Base-by-base conservation (phyloP, 2,113 vertebrate species). In the Rhea americana region DNA sequence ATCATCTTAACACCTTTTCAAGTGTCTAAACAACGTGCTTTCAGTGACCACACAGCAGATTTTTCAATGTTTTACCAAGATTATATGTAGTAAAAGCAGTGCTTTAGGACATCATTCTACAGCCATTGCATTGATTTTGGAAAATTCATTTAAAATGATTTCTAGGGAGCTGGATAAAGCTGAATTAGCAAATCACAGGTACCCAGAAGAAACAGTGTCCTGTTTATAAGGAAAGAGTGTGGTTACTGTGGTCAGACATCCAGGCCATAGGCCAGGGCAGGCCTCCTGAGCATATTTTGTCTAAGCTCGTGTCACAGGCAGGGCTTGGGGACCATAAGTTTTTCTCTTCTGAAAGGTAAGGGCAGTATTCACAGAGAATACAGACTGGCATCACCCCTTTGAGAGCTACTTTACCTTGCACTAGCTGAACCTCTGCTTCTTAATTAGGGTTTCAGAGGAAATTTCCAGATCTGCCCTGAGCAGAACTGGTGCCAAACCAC, bases 201-300 rank as follows among this genome's bases (percentile, higher is more conserved):
- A 91, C 55, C 72, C 93, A 93, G 82, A 81, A 93, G 72, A 39
- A 95, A 75, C 82, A 78, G 47, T 80, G 91, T 93, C 83, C 86
- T 95, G 88, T 94, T 94, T 96, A 71, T 90, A 88, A 95, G 73
- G 94, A 89, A 91, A 89, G 47, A 92, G 78, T 59, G 85, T 0
- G 91, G 89, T 93, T 95, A 20, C 59, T 85, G 85, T 89, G 94
- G 93, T 90, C 79, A 93, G 94, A 91, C 93, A 96, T 61, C 37
- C 0, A 56, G 95, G 87, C 93, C 82, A 28, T 39, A 55, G 79
- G 91, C 53, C 53, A 96, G 91, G 35, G 90, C 93, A 68, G 91
- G 89, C 79, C 90, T 95, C 87, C 91, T 78, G 89, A 91, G 73
- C 51, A 81, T 93, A 92, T 93, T 96, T 94, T 94, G 88, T 90